Base-by-base conservation (phyloP, 1,140 invertebrate genomes). In the Caenorhabditis inopinata region DNA sequence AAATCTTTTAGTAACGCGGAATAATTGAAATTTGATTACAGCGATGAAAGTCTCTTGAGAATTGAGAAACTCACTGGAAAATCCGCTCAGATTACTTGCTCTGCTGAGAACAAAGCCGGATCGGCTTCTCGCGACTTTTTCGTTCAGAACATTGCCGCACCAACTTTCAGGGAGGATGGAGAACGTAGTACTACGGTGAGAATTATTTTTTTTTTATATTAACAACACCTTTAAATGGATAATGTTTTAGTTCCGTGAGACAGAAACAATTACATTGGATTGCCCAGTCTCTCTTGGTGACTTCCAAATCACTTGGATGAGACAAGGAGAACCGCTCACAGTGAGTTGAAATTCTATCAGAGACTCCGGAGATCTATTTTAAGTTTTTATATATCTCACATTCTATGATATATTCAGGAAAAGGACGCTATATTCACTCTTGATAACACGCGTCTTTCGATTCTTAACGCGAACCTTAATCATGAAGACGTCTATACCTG, bases 401-500 rank as follows among this genome's bases (percentile, higher is more conserved):
- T n/a, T n/a, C n/a, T n/a, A n/a, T n/a, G n/a, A 73, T 7, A n/a
- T 21, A 46, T 68, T n/a, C 35, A 78, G 77, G 49, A 51, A 1
- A 29, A 51, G 12, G 74, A 81, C 6, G 49, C 58, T 1, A 68
- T 73, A 16, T 58, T 76, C 49, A 82, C 83, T n/a, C 29, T 79
- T 18, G 85, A 86, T 49, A 84, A 82, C 45, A 85, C 76, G 2
- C 49, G 78, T 9, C 87, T 96, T 7, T 92, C 91, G 0, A 93
- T 96, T 78, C 92, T 91, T 27, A 91, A 92, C 83, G 92, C 95
- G 0, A 92, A 92, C 78, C 92, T 92, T 75, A 92, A 92, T 0
- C 94, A 96, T 88, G 92, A 92, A 53, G 93, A 93, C 0, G 91
- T 91, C 35, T 95, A 94, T 85, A 92, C 92, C 38, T 97, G 95